Evolutionary conservation across 2,888 invertebrate species (phyloP), one percentile per base, ranked within the genome.

Genomic region (Micoletzkya japonica): DNA sequence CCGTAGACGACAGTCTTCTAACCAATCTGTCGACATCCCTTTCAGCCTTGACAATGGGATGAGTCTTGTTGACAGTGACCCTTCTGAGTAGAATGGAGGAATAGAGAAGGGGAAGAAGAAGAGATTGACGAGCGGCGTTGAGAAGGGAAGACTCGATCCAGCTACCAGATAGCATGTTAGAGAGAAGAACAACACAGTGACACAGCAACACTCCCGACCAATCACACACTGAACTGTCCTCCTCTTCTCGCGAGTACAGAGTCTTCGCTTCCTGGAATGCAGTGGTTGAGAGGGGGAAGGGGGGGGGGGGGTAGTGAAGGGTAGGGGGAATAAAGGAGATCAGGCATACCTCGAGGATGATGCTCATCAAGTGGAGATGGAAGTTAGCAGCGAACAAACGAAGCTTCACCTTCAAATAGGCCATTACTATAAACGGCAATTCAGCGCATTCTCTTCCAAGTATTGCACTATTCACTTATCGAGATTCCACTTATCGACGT

Each of bases 81-180:
- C 64, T 24, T 20, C 54, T 76, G 26, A 77, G 60, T 57, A 72
- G 76, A 4, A 79, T 76, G 24, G 75, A 76, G 3, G 77, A 74
- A 39, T 79, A 74, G 1, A 79, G 72, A 1, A 79, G 71, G 49
- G 73, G 75, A 24, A 72, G 70, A 52, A 79, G 58, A 10, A 79
- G 64, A 57, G 73, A 74, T 39, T 73, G 73, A 14, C 72, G 73
- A 4, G 76, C 74, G 0, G 76, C 73, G 52, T 76, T 74, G 70
- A 79, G 56, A n/a, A 79, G 72, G 17, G 74, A 63, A 20, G 71
- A 71, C 49, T 77, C 77, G 2, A 74, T 64, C 10, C 71, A 60
- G 4, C 72, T 72, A 28, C 77, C 79, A 32, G 72, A 73, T 14
- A 78, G 39, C 2, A 76, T 37, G 20, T 73, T 57, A 1, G 70